Percentiles rank a stretch among this genome's conserved stretches.
Evolutionary conservation across 2,797 vertebrate genomes (phyloP).

Genomic region (Sebastolobus altivelis): DNA sequence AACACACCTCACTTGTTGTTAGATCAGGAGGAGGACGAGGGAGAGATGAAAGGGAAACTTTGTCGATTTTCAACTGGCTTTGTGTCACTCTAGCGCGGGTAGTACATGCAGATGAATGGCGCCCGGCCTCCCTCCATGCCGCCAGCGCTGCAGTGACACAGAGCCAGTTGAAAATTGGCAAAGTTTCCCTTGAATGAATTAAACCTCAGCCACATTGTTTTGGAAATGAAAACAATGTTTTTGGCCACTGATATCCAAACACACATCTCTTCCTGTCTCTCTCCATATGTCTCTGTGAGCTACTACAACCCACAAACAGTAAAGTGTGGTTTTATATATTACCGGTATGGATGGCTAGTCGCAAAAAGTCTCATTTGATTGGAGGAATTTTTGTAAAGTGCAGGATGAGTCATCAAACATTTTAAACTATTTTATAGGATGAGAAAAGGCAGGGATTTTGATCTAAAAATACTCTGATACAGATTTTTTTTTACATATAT

Average conservation of each 20-base stretch:
- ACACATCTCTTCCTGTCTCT: too few relatives aligned
- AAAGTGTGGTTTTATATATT: neutral
- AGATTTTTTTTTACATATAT: neutral
- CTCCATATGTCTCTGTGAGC: neutral
- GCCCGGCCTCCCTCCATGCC: too few relatives aligned
- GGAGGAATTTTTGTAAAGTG: too few relatives aligned
- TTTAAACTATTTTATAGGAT: neutral
- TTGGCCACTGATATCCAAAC: neutral
- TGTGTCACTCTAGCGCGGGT: neutral
- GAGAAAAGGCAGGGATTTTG: neutral
- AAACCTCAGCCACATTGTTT: neutral
- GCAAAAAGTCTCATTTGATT: neutral
- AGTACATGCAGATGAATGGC: neutral
- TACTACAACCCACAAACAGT: neutral
- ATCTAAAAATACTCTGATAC: neutral
- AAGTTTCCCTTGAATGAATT: neutral
- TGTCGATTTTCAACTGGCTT: rapidly evolving
- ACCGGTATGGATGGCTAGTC: too few relatives aligned
- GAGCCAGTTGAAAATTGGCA: neutral
- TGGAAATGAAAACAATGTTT: neutral
- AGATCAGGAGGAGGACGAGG: neutral
- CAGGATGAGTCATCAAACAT: neutral
- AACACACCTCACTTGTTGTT: neutral
- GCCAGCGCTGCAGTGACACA: rapidly evolving
- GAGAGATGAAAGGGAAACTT: neutral